Evolutionary conservation across 2,888 invertebrate species (phyloP), one percentile per base, ranked within the genome.

Genomic region (Polydrusus pterygomalis): DNA sequence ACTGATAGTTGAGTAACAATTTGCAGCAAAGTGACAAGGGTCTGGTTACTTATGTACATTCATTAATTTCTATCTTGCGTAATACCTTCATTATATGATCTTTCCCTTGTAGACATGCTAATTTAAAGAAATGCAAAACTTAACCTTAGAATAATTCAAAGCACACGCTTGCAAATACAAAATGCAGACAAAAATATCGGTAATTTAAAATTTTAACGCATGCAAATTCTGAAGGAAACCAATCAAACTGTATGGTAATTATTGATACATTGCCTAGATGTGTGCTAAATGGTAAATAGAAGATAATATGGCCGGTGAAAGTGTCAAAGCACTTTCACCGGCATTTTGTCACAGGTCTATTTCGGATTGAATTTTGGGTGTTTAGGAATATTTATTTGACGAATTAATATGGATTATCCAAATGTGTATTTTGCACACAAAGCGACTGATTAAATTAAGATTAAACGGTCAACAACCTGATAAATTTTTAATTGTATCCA

Each of bases 261-360:
- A n/a, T 56, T 60, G 58, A 60, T 60, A 38, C 11, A 6, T 54
- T 54, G 11, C n/a, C 25, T 30, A 17, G 38, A 38, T 38, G 17
- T 60, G 38, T 60, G 38, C 17, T 38, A 38, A 60, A 38, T 38
- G 38, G 58, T 38, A 60, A 60, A 18, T 38, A 40, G n/a, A 38
- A 60, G 17, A 17, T 60, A 34, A 34, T 34, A 18, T 17, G 58
- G 58, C 9, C 58, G 13, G 58, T 60, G 58, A 60, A 60, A 60
- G 58, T 60, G 58, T 60, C 58, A 60, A 60, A 38, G 18, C 18
- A 60, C 58, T 60, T 60, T 60, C 58, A 60, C 58, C 58, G 38
- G 38, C 18, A 17, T 60, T 60, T 60, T 54, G 54, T 60, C 38
- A 38, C 18, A 15, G 10, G 38, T 60, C n/a, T n/a, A 11, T 60